Evolutionary conservation across 2,113 vertebrate genomes (phyloP).

Genomic region (Chionomys nivalis): DNA sequence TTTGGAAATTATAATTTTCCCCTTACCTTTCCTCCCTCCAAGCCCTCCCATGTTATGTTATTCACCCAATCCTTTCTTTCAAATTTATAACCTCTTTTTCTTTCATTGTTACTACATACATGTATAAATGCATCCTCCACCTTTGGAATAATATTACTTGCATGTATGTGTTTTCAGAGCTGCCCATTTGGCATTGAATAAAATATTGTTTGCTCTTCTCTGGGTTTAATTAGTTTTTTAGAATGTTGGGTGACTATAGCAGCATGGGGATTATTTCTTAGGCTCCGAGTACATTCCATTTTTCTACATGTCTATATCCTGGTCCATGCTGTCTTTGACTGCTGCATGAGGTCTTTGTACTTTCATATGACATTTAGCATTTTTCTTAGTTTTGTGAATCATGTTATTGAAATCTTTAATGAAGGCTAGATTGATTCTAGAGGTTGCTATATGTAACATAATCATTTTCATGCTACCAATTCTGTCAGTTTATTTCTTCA

Average conservation of each 20-base stretch:
- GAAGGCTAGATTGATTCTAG: not conserved
- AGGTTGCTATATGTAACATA: not conserved
- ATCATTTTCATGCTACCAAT: not conserved
- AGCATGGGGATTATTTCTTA: not conserved
- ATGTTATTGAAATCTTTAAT: not conserved
- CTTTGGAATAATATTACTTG: not conserved
- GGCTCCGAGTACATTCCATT: not conserved
- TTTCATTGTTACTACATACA: not conserved
- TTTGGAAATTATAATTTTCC: not conserved
- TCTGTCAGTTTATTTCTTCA: not conserved
- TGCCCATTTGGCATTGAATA: not conserved
- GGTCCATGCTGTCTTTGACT: not conserved
- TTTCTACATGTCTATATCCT: not conserved
- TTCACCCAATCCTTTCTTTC: not conserved
- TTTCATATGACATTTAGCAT: not conserved
- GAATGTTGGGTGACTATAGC: too few relatives aligned
- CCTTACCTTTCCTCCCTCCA: not conserved
- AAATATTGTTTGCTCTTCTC: not conserved
- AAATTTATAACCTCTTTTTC: not conserved
- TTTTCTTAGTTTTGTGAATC: not conserved
- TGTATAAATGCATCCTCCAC: not conserved
- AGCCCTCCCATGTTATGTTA: not conserved
- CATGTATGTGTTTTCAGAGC: not conserved
- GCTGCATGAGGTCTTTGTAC: not conserved
- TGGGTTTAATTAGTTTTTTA: not conserved